These are phyloP conservation scores for Drosophila tristis DNA, from an alignment of 1,140 invertebrate species.

Conservation along the genomic window DNA sequence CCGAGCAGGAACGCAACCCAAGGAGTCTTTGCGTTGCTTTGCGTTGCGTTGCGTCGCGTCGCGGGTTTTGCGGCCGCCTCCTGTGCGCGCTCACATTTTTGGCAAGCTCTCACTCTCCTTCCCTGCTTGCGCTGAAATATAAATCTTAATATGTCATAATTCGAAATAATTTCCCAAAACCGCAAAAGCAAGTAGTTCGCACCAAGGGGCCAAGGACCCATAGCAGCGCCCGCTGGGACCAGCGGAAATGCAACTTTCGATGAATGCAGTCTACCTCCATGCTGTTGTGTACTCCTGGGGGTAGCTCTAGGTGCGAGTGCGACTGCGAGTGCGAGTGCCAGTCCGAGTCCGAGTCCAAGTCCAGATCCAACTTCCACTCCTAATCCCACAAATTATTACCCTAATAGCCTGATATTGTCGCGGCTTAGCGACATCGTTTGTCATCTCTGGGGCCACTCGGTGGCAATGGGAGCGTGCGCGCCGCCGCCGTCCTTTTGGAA, in stretches of 20 bases:
- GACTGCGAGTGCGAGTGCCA: not conserved
- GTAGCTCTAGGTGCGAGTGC: constrained; percentile 10
- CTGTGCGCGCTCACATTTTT: constrained; percentile 35
- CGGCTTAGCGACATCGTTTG: constrained; percentile 71
- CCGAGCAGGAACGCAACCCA: constrained; percentile 3
- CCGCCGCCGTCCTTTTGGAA: constrained; percentile 24
- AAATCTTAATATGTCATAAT: constrained; percentile 83
- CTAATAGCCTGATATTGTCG: constrained; percentile 76
- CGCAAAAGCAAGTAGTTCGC: constrained; percentile 63
- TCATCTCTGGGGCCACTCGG: constrained; percentile 20
- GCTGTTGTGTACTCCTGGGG: not conserved
- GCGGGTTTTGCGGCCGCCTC: constrained; percentile 59
- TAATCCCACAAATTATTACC: constrained; percentile 80
- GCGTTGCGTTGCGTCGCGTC: constrained; percentile 12
- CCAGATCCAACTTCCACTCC: constrained; percentile 8
- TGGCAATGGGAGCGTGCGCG: constrained; percentile 17
- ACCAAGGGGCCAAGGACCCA: constrained; percentile 25
- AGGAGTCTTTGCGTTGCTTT: not conserved
- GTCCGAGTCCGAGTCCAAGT: not conserved
- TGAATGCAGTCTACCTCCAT: not conserved
- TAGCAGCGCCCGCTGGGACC: constrained; percentile 54
- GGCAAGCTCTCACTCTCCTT: constrained; percentile 52
- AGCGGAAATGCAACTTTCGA: constrained; percentile 18
- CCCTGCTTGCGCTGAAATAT: constrained; percentile 28
- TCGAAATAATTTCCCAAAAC: constrained; percentile 70